Conservation (phyloP, 1,140 invertebrate genomes). For the Hylaeus anthracinus region DNA sequence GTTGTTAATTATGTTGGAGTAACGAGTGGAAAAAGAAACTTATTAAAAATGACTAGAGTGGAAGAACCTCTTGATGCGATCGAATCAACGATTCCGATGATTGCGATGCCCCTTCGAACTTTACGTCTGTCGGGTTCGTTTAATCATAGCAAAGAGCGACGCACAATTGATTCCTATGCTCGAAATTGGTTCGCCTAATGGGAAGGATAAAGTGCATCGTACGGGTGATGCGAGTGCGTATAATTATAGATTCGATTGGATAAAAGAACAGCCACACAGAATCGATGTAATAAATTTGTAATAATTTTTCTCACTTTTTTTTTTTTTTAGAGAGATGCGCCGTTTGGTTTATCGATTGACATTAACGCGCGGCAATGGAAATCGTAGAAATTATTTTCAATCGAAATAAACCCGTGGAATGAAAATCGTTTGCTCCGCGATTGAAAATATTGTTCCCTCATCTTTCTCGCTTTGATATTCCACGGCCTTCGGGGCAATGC, state of each 20-base stretch:
- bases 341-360: background rate
- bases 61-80: background rate
- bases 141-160: background rate
- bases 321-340: too few relatives aligned
- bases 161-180: background rate
- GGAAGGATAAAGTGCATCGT: background rate
- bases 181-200: background rate
- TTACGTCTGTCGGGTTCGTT: background rate
- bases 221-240: too few relatives aligned
- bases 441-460: background rate
- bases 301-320: background rate
- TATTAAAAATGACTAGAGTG: too few relatives aligned
- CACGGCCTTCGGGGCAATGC: background rate
- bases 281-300: background rate
- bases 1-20: too few relatives aligned
- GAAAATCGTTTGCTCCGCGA: background rate
- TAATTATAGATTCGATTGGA: too few relatives aligned
- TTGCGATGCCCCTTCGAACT: background rate
- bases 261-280: too few relatives aligned
- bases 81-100: constrained; percentile 1
- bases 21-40: too few relatives aligned
- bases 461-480: background rate
- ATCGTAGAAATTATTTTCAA: background rate
- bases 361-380: background rate
- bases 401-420: background rate